These are phyloP conservation scores for Calidris pugnax DNA, from an alignment of 2,113 vertebrate genomes.

Conservation along the genomic window DNA sequence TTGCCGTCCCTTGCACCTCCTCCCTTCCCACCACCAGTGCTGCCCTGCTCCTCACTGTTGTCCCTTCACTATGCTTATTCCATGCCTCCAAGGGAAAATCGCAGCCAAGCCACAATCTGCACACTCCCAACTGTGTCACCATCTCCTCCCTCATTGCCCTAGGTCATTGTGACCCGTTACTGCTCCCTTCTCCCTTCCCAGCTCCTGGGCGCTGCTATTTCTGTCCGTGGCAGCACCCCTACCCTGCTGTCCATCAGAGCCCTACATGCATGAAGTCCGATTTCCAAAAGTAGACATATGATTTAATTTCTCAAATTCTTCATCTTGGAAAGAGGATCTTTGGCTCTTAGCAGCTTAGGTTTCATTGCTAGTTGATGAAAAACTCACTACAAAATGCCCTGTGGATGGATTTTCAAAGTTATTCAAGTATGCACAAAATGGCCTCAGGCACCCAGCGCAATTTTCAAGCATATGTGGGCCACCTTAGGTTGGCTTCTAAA, in stretches of 20 bases:
- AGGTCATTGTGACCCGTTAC: fast-evolving
- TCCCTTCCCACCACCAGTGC: neutral
- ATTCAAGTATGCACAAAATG: neutral
- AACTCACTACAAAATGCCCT: neutral
- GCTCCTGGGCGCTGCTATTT: neutral
- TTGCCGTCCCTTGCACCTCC: neutral
- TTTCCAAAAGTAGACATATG: neutral
- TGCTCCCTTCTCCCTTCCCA: neutral
- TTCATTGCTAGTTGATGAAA: neutral
- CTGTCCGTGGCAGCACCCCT: neutral
- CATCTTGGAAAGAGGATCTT: neutral
- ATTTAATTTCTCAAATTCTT: neutral
- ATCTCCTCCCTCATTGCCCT: neutral
- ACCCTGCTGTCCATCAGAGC: fast-evolving
- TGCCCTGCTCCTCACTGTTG: neutral
- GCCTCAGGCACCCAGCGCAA: neutral
- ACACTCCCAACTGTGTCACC: neutral
- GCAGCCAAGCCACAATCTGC: neutral
- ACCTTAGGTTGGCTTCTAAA: neutral
- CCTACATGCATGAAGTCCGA: neutral
- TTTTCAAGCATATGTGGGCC: neutral
- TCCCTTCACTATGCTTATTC: neutral
- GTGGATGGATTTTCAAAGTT: neutral
- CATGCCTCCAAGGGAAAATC: neutral
- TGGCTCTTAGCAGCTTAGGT: neutral